Conservation (phyloP, 2,888 invertebrate genomes). For the Rotaria macrura region DNA sequence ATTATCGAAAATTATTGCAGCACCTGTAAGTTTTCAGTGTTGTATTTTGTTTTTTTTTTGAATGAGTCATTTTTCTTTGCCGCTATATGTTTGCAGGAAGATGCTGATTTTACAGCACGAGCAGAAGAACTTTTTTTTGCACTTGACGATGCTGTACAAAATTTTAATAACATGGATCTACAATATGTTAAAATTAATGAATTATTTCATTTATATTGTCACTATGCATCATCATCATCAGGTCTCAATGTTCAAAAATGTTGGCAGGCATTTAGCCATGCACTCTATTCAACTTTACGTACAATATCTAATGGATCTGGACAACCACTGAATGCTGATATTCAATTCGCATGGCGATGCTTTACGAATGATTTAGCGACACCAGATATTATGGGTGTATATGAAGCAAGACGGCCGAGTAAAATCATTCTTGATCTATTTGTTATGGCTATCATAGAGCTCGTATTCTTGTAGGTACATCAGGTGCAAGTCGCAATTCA, state of each 20-base stretch:
- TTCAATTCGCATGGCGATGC: neutral
- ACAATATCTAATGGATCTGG: neutral
- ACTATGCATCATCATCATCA: neutral
- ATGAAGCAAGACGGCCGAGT: neutral
- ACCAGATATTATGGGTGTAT: neutral
- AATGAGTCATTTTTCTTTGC: neutral
- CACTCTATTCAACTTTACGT: neutral
- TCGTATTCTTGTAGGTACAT: neutral
- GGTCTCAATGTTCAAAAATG: neutral
- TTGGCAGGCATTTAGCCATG: neutral
- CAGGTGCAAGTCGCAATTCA: neutral
- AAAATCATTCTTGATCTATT: too few species aligned
- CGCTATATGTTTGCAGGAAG: neutral
- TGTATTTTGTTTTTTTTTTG: neutral
- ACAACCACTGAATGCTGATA: neutral
- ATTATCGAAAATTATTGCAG: conserved; percentile 47
- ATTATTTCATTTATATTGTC: neutral
- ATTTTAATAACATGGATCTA: neutral
- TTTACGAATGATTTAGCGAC: neutral
- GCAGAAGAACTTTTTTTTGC: neutral
- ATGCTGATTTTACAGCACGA: neutral
- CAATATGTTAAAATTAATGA: neutral
- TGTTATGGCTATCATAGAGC: too few species aligned
- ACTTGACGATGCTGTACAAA: neutral
- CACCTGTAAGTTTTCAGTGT: conserved; percentile 31